phyloP scores from a whole-genome alignment of 2,888 invertebrate species.

The Onchidella celtica region DNA sequence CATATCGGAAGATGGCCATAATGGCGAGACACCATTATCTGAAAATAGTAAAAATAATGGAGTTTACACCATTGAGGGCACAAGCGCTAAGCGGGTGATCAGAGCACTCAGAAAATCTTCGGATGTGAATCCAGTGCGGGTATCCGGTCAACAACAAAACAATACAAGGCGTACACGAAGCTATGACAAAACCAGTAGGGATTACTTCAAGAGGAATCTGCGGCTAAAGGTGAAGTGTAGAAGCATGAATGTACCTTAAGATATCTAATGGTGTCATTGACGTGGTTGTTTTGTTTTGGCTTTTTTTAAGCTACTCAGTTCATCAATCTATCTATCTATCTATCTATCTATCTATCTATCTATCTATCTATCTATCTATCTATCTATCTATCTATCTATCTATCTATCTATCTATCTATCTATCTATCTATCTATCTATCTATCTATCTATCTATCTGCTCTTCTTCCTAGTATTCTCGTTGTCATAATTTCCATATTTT shows the following conservation, averaged over 20 bases:
- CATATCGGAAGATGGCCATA: not conserved
- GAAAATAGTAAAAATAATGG: not conserved
- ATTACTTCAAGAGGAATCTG: constrained; percentile 58
- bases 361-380: not conserved
- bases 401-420: constrained; percentile 8
- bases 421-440: constrained; percentile 5
- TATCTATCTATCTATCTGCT: not conserved
- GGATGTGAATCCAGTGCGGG: constrained; percentile 27
- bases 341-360: constrained; percentile 11
- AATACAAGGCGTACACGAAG: constrained; percentile 39
- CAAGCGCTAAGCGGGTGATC: constrained; percentile 12
- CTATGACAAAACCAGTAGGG: constrained; percentile 42
- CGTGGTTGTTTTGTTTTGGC: too few relatives aligned
- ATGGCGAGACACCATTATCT: not conserved
- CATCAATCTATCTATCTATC: constrained; percentile 11
- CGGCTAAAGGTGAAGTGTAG: constrained; percentile 56
- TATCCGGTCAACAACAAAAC: constrained; percentile 20
- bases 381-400: not conserved
- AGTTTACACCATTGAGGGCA: constrained; percentile 15
- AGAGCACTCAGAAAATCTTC: constrained; percentile 29
- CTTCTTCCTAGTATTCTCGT: too few relatives aligned
- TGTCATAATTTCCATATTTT: too few relatives aligned
- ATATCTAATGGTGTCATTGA: too few relatives aligned
- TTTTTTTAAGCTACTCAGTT: not conserved
- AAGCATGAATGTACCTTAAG: too few relatives aligned